Evolutionary conservation across 53 echinoderm and acorn worm species (phyloP).

Genomic region (Echinarachnius parma): DNA sequence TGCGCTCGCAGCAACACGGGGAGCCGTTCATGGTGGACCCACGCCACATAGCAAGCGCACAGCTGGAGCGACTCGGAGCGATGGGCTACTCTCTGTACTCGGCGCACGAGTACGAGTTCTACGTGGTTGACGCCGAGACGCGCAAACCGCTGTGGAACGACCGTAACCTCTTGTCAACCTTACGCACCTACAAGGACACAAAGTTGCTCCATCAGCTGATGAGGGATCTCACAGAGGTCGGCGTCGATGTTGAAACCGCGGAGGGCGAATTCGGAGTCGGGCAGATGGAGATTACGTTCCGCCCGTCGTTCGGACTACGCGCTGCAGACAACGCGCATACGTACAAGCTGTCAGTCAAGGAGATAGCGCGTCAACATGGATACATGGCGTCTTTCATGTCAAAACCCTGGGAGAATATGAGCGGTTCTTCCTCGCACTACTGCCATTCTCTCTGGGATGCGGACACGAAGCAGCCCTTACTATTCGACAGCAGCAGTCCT

Average conservation of each 20-base stretch:
- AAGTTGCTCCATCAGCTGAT: constrained; percentile 52
- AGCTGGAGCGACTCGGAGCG: constrained; percentile 59
- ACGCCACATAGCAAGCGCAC: constrained; percentile 66
- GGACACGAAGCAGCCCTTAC: constrained; percentile 37
- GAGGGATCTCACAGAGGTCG: constrained; percentile 51
- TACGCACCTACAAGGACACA: constrained; percentile 45
- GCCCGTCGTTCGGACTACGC: constrained; percentile 52
- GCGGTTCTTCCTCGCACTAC: constrained; percentile 61
- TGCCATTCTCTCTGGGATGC: constrained; percentile 65
- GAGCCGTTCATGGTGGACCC: constrained; percentile 61
- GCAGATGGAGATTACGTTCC: constrained; percentile 55
- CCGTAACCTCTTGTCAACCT: constrained; percentile 50
- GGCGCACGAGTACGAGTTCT: constrained; percentile 93
- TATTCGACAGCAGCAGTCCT: constrained; percentile 35
- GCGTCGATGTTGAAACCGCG: constrained; percentile 55
- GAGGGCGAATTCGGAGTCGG: constrained; percentile 57
- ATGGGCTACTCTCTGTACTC: constrained; percentile 79
- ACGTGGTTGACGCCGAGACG: constrained; percentile 64
- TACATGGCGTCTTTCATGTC: constrained; percentile 69
- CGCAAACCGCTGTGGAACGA: constrained; percentile 54
- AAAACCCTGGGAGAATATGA: constrained; percentile 39
- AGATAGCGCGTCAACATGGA: constrained; percentile 50
- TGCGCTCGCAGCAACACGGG: constrained; percentile 36
- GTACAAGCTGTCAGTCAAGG: constrained; percentile 59
- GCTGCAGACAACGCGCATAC: constrained; percentile 62